Conservation (phyloP, 2,888 invertebrate genomes). For the Nezara viridula region DNA sequence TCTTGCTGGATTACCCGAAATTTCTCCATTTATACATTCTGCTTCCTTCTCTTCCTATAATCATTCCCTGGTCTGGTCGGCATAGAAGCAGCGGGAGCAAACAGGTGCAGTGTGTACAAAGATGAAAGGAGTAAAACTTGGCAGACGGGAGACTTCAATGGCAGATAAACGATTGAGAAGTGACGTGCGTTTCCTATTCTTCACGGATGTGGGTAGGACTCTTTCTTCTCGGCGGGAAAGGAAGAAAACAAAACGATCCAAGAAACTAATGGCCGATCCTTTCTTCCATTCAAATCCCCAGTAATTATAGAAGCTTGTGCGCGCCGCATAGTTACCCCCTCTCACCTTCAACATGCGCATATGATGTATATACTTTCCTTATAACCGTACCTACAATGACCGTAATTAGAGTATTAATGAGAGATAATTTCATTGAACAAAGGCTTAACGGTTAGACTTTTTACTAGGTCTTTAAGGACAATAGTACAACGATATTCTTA, state of each 20-base stretch:
- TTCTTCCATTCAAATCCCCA: conserved; percentile 43
- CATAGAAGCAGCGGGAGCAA: not conserved
- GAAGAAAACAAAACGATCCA: conserved; percentile 44
- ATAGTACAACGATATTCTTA: not conserved
- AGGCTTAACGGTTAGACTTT: not conserved
- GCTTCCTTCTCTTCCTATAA: not conserved
- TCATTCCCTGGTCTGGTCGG: not conserved
- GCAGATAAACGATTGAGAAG: conserved; percentile 48
- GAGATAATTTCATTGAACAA: conserved; percentile 28
- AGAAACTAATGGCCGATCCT: conserved; percentile 30
- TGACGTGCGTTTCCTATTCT: conserved; percentile 48
- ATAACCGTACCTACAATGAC: not conserved
- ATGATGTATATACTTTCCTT: not conserved
- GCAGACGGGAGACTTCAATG: not conserved
- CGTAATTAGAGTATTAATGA: conserved; percentile 36
- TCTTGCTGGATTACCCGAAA: not conserved
- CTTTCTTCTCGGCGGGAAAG: conserved; percentile 21
- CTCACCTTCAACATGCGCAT: not conserved
- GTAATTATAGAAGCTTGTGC: conserved; percentile 33
- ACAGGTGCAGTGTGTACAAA: conserved; percentile 15
- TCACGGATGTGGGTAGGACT: conserved; percentile 48
- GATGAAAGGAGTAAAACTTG: not conserved
- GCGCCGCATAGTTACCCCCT: not conserved
- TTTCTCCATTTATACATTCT: not conserved
- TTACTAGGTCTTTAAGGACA: conserved; percentile 27